These are phyloP conservation scores for Synaphobranchus kaupii DNA, from an alignment of 2,797 vertebrate genomes.

Conservation along the genomic window DNA sequence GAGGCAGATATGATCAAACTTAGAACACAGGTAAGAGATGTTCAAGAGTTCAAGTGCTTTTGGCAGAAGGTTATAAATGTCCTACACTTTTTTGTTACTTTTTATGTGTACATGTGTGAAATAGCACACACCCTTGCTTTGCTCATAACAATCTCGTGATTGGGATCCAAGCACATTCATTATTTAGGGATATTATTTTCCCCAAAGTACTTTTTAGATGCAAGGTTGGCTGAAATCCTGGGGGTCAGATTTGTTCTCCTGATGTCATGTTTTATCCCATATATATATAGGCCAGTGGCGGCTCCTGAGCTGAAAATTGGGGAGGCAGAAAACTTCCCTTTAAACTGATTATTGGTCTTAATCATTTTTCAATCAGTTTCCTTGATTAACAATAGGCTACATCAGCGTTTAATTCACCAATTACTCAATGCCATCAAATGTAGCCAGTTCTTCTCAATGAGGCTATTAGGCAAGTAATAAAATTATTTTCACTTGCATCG, in stretches of 20 bases:
- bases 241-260: background rate
- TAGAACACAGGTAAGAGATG: conserved; percentile 88
- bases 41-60: conserved; percentile 1
- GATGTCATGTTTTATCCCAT: background rate
- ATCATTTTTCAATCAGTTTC: too few species aligned
- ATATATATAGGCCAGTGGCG: too few species aligned
- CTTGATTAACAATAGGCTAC: too few species aligned
- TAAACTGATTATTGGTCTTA: too few species aligned
- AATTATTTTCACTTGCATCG: too few species aligned
- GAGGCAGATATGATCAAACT: conserved; percentile 99
- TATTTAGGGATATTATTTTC: background rate
- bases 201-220: background rate
- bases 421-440: too few species aligned
- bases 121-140: background rate
- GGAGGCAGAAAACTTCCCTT: too few species aligned
- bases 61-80: background rate
- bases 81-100: background rate
- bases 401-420: too few species aligned
- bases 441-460: too few species aligned
- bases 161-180: background rate
- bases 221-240: background rate
- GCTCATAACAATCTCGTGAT: background rate
- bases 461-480: too few species aligned
- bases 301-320: too few species aligned
- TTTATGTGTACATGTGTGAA: background rate